Evolutionary conservation across 2,113 vertebrate genomes (phyloP).

Genomic region (Scopus umbretta): DNA sequence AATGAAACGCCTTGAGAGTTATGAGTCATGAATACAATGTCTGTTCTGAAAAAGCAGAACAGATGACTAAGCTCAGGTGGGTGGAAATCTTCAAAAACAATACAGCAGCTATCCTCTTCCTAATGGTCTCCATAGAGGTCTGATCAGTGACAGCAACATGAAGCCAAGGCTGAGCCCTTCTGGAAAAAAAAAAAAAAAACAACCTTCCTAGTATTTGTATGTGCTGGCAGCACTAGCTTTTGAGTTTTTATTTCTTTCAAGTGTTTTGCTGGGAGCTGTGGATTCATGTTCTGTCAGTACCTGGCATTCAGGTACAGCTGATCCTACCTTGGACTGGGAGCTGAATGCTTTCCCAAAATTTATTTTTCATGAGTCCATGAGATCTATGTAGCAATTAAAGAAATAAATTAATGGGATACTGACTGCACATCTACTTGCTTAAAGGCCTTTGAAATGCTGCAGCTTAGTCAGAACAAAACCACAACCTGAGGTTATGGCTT

Average conservation of each 20-base stretch:
- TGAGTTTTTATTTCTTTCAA: neutral
- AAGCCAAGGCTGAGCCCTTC: neutral
- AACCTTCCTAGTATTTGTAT: neutral
- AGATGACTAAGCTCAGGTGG: neutral
- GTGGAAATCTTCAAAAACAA: neutral
- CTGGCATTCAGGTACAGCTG: neutral
- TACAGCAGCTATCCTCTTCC: neutral
- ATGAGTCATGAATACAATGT: neutral
- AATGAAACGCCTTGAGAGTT: neutral
- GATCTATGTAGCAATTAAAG: neutral
- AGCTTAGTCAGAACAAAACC: neutral
- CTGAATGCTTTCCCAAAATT: neutral
- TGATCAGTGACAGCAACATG: neutral
- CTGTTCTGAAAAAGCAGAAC: neutral
- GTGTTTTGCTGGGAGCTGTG: neutral
- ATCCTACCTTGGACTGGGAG: neutral
- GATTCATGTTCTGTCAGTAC: neutral
- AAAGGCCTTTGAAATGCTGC: neutral
- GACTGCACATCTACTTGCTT: neutral
- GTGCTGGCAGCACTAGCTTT: neutral
- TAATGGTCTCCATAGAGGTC: neutral
- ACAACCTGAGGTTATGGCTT: neutral
- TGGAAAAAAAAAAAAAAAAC: no score
- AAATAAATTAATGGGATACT: neutral
- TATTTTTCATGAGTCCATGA: neutral